These are phyloP conservation scores for Lophius piscatorius DNA, from an alignment of 2,113 vertebrate species.

Conservation along the genomic window DNA sequence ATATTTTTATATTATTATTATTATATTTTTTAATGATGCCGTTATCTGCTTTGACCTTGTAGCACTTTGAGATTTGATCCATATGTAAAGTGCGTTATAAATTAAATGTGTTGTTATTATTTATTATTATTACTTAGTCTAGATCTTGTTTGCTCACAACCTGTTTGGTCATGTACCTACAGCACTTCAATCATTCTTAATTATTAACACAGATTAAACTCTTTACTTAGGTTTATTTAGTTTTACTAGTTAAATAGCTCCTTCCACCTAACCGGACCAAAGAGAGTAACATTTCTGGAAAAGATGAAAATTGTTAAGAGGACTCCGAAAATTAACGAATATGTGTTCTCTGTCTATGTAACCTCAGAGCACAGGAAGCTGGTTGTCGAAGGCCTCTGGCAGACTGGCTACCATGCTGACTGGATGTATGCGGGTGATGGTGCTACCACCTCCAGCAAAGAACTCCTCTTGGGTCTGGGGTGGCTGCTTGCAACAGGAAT, in stretches of 20 bases:
- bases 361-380: slow-evolving; percentile 46
- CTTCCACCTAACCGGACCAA: too few species aligned
- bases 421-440: slow-evolving; percentile 58
- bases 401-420: slow-evolving; percentile 71
- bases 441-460: slow-evolving; percentile 57
- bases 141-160: not conserved
- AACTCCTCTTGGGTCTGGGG: slow-evolving; percentile 75
- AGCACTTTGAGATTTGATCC: too few species aligned
- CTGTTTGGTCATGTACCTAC: not conserved
- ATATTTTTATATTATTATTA: too few species aligned
- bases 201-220: too few species aligned
- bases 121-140: too few species aligned
- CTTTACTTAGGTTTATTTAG: not conserved
- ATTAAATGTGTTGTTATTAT: too few species aligned
- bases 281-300: not conserved
- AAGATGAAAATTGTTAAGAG: not conserved
- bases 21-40: not conserved
- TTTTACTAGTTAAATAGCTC: not conserved
- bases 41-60: too few species aligned
- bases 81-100: too few species aligned
- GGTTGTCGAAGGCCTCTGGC: slow-evolving; percentile 74
- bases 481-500: slow-evolving; percentile 73
- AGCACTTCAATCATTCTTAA: not conserved
- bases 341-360: not conserved
- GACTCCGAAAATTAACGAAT: not conserved